phyloP scores from a whole-genome alignment of 2,113 vertebrate genomes.

The Nothoprocta perdicaria region DNA sequence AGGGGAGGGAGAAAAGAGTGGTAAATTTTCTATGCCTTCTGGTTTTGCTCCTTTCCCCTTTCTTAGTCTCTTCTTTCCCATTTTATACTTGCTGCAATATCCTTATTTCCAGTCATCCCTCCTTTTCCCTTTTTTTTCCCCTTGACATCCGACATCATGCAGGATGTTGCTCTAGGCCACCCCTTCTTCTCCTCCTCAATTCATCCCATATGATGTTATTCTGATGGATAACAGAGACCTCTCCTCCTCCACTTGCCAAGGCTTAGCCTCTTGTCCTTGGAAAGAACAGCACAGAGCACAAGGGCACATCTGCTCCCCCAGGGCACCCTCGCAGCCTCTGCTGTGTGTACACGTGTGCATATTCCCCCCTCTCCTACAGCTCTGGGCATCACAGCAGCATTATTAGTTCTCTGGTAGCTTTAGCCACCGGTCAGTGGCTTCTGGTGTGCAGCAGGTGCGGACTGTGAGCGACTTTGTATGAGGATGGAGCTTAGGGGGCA shows the following conservation, averaged over 20 bases:
- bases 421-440: neutral
- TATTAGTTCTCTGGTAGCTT: neutral
- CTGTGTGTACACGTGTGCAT: too few relatives aligned
- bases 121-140: neutral
- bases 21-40: neutral
- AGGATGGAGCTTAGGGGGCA: neutral
- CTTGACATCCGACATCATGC: neutral
- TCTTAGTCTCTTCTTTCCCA: neutral
- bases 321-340: neutral
- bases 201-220: too few relatives aligned
- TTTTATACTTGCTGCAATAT: neutral
- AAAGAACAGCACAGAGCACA: neutral
- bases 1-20: neutral
- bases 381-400: accelerated
- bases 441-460: neutral
- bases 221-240: neutral
- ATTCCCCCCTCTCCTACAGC: neutral
- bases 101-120: neutral
- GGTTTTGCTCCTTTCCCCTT: neutral
- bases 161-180: neutral
- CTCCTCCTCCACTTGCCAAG: neutral
- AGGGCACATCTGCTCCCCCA: neutral
- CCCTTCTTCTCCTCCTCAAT: neutral
- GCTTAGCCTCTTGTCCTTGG: neutral
- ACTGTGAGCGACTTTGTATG: neutral